phyloP scores from a whole-genome alignment of 2,888 invertebrate species.

The Lydus trimaculatus region DNA sequence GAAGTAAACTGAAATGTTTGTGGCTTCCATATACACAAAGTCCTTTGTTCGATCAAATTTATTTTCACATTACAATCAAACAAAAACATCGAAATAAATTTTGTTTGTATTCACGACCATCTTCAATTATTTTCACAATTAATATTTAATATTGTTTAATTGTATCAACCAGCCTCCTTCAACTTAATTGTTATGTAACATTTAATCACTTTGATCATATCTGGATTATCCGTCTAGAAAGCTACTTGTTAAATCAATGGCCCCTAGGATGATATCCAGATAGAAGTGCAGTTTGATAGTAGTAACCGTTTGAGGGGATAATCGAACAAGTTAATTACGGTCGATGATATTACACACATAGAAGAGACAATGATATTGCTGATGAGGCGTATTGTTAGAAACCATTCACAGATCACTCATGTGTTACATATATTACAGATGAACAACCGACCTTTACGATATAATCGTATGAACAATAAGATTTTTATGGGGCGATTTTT shows the following conservation, averaged over 20 bases:
- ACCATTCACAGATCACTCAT: slow-evolving; percentile 32
- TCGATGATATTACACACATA: slow-evolving; percentile 19
- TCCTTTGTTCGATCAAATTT: slow-evolving; percentile 30
- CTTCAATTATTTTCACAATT: neutral
- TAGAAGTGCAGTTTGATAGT: neutral
- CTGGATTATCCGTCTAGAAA: neutral
- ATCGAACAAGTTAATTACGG: slow-evolving; percentile 35
- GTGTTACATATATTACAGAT: slow-evolving; percentile 24
- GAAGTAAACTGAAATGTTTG: slow-evolving; percentile 29
- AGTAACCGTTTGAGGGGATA: slow-evolving; percentile 15
- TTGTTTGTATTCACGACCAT: slow-evolving; percentile 23
- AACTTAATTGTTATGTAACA: neutral
- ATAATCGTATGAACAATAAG: too few species aligned
- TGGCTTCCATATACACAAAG: slow-evolving; percentile 28
- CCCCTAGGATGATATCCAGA: neutral
- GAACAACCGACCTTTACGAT: neutral
- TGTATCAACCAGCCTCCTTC: neutral
- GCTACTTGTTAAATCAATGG: slow-evolving; percentile 2
- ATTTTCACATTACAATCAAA: slow-evolving; percentile 31
- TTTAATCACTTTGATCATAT: neutral
- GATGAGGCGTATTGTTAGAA: slow-evolving; percentile 33
- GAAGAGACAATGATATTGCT: slow-evolving; percentile 29
- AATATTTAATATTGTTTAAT: neutral
- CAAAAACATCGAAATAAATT: slow-evolving; percentile 23
- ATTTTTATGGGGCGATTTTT: too few species aligned